These are phyloP conservation scores for Branchellion lobata DNA, from an alignment of 2,888 invertebrate species.

Conservation along the genomic window DNA sequence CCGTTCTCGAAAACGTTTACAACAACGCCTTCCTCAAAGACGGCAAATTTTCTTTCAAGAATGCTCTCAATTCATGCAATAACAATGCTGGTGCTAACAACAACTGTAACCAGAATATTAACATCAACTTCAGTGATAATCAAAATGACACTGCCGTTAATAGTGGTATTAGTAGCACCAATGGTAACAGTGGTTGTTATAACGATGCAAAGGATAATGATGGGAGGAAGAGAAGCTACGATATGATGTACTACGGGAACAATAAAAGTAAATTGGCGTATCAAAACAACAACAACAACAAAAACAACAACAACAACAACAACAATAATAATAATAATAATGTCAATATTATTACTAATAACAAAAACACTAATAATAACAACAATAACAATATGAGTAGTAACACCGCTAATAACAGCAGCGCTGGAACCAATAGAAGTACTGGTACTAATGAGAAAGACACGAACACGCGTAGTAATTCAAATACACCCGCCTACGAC, in stretches of 20 bases:
- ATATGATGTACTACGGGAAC: background rate
- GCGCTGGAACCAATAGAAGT: background rate
- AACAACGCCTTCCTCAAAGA: slow-evolving; percentile 35
- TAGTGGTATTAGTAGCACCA: background rate
- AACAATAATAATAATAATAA: background rate
- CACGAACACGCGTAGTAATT: background rate
- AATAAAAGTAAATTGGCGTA: too few relatives aligned
- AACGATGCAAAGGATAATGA: background rate
- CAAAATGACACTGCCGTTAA: too few relatives aligned
- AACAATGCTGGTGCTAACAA: background rate
- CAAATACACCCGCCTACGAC: background rate
- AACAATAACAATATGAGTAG: background rate
- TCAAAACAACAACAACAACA: background rate
- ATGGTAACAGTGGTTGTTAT: background rate
- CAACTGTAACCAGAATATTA: too few relatives aligned
- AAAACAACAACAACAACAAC: background rate
- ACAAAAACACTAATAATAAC: background rate
- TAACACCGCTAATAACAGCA: background rate
- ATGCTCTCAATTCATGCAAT: background rate
- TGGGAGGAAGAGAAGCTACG: background rate
- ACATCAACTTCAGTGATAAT: background rate
- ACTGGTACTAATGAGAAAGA: background rate
- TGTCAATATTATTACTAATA: background rate
- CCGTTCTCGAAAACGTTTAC: slow-evolving; percentile 39
- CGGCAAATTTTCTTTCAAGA: slow-evolving; percentile 11